Evolutionary conservation across 2,888 invertebrate genomes (phyloP).

Genomic region (Octodonta nipae): DNA sequence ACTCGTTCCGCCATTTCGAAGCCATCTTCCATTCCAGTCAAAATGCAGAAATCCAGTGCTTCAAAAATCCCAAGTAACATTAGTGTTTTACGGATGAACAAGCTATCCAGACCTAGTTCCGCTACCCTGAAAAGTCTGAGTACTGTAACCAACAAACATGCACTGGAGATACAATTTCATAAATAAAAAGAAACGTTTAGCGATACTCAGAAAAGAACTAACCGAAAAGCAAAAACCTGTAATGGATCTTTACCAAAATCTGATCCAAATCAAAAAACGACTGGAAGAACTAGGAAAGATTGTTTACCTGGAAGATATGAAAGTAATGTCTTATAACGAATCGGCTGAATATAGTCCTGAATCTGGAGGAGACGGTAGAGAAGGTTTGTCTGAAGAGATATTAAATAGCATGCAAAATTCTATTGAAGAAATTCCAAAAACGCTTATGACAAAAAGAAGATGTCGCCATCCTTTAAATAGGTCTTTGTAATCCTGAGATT

Average conservation of each 20-base stretch:
- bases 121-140: too few species aligned
- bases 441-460: too few species aligned
- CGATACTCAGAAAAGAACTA: constrained; percentile 26
- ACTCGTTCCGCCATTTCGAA: too few species aligned
- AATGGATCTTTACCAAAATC: constrained; percentile 26
- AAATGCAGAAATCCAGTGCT: too few species aligned
- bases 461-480: too few species aligned
- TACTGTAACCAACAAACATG: constrained; percentile 21
- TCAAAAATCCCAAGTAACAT: too few species aligned
- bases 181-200: constrained; percentile 28
- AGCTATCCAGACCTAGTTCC: too few species aligned
- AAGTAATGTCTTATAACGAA: constrained; percentile 14
- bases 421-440: constrained; percentile 27
- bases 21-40: too few species aligned
- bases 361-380: constrained; percentile 8
- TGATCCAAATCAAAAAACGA: constrained; percentile 28
- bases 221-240: constrained; percentile 28
- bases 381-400: constrained; percentile 15
- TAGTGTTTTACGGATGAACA: too few species aligned
- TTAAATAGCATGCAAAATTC: constrained; percentile 24
- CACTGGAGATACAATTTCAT: constrained; percentile 30
- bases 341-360: background rate
- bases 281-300: constrained; percentile 27
- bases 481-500: too few species aligned
- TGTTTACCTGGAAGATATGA: constrained; percentile 25